Conservation (phyloP, 2,113 vertebrate genomes). For the Isichthys henryi region DNA sequence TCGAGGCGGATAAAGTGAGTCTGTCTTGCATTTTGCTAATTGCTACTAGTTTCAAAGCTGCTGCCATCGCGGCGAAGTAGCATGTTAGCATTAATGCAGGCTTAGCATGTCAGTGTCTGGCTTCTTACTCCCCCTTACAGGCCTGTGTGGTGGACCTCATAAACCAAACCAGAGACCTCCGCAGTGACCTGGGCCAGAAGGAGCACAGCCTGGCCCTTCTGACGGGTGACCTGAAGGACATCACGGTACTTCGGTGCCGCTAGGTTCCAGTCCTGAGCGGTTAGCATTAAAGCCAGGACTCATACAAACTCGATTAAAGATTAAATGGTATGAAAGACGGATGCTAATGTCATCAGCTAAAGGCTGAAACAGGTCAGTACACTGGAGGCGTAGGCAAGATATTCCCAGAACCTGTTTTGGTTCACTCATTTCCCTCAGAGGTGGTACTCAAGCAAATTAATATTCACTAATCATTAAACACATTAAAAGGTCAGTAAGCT, state of each 20-base stretch:
- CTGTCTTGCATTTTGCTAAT: neutral
- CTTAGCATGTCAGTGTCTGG: neutral
- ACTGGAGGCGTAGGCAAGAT: neutral
- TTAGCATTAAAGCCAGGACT: no score
- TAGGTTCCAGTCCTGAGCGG: neutral
- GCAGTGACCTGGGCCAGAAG: slow-evolving; percentile 67
- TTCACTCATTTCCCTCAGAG: neutral
- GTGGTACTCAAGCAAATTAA: neutral
- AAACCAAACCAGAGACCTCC: slow-evolving; percentile 80
- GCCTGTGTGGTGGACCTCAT: slow-evolving; percentile 78
- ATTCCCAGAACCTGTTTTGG: neutral
- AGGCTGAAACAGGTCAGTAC: neutral
- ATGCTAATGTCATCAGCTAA: neutral
- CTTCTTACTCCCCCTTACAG: slow-evolving; percentile 50
- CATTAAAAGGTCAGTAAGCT: neutral
- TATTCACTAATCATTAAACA: neutral
- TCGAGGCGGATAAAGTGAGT: slow-evolving; percentile 74
- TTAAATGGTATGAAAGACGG: neutral
- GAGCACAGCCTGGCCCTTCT: slow-evolving; percentile 65
- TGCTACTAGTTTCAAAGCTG: neutral
- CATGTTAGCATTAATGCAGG: neutral
- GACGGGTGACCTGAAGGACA: slow-evolving; percentile 71
- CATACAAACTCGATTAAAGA: no score
- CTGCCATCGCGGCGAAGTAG: neutral
- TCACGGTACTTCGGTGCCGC: slow-evolving; percentile 56